Percentiles rank a stretch among this genome's conserved stretches.
phyloP scores from a whole-genome alignment of 2,113 vertebrate species.

The Caranx ignobilis region DNA sequence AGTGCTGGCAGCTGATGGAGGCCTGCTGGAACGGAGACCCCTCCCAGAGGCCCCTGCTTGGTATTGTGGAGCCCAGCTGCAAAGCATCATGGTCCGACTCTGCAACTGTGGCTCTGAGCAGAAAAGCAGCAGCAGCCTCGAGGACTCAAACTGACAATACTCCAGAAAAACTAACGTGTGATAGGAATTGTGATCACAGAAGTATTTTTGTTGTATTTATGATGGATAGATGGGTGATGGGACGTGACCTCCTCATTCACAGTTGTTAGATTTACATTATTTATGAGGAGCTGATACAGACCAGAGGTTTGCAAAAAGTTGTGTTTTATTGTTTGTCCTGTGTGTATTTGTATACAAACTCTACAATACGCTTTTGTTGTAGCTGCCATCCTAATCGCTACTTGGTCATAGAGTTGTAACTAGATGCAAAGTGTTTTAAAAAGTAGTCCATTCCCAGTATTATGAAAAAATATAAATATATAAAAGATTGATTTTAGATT shows the following conservation, averaged over 20 bases:
- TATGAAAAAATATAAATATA: slow-evolving; percentile 69
- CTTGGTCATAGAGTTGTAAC: slow-evolving; percentile 75
- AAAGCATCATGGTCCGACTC: slow-evolving; percentile 92
- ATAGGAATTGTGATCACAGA: slow-evolving; percentile 32
- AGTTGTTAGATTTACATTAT: slow-evolving; percentile 74
- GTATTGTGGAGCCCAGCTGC: slow-evolving; percentile 96
- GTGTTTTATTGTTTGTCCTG: slow-evolving; percentile 75
- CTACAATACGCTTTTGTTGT: slow-evolving; percentile 62
- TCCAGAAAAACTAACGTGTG: slow-evolving; percentile 55
- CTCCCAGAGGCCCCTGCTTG: slow-evolving; percentile 92
- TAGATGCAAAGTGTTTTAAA: slow-evolving; percentile 83
- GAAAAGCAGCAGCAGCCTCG: slow-evolving; percentile 84
- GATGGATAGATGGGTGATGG: slow-evolving; percentile 33
- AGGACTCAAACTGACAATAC: slow-evolving; percentile 92
- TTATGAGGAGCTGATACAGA: slow-evolving; percentile 75
- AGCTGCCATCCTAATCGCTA: slow-evolving; percentile 77
- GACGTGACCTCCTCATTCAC: slow-evolving; percentile 39
- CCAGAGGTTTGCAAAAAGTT: slow-evolving; percentile 63
- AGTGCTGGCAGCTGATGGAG: slow-evolving; percentile 99
- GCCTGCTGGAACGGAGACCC: slow-evolving; percentile 97
- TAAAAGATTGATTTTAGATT: slow-evolving; percentile 83
- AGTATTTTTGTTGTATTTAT: slow-evolving; percentile 74
- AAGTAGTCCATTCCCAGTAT: slow-evolving; percentile 74
- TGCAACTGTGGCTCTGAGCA: slow-evolving; percentile 84
- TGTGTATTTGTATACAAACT: slow-evolving; percentile 80